Percentiles rank a stretch among this genome's conserved stretches.
phyloP scores from a whole-genome alignment of 30 jellyfish, hydroid and myxozoan species.

The Hydractinia echinata region DNA sequence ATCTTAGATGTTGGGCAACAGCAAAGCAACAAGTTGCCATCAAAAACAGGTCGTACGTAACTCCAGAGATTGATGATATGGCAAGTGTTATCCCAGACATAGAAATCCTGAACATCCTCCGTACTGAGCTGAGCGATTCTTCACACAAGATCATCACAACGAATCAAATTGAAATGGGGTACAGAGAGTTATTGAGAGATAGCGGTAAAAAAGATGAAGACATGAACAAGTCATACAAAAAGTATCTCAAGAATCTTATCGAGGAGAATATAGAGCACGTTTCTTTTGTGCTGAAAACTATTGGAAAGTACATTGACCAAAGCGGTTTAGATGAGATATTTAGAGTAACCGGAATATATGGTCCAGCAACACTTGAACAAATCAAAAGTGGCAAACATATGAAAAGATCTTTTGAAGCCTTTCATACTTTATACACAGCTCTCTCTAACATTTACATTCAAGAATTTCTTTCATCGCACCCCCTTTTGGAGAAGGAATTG shows the following conservation, averaged over 20 bases:
- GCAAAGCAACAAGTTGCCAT: background rate
- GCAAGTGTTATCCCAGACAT: background rate
- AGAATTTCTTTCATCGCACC: background rate
- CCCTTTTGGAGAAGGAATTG: background rate
- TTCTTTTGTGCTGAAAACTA: background rate
- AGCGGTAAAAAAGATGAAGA: background rate
- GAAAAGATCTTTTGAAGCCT: background rate
- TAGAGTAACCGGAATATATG: background rate
- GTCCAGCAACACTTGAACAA: background rate
- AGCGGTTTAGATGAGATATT: background rate
- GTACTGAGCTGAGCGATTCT: background rate
- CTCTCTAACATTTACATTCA: background rate
- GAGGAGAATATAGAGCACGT: background rate
- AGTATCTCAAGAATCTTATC: background rate
- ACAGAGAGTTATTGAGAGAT: background rate
- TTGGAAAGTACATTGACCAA: background rate
- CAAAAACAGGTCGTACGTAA: background rate
- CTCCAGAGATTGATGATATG: constrained; percentile 1
- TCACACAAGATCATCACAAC: background rate
- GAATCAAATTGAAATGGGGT: background rate
- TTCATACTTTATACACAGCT: background rate
- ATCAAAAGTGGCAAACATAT: background rate
- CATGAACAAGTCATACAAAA: background rate
- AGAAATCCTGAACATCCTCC: background rate
- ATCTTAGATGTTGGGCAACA: constrained; percentile 6